Evolutionary conservation across 2,113 vertebrate genomes (phyloP).

Genomic region (Mesocricetus auratus): DNA sequence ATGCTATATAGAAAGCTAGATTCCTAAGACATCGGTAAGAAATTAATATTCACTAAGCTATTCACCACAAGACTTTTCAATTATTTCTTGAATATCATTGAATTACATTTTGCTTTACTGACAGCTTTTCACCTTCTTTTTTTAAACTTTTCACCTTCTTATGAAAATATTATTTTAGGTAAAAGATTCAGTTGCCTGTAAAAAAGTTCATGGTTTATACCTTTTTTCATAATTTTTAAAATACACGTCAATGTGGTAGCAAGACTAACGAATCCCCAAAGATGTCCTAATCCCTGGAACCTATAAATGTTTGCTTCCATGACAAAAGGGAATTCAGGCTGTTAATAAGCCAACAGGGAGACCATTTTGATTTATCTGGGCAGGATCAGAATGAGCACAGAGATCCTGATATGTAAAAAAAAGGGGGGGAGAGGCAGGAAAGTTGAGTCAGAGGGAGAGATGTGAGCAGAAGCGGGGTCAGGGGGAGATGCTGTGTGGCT

Average conservation of each 20-base stretch:
- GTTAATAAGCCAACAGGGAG: constrained; percentile 19
- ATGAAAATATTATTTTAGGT: neutral
- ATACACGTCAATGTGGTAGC: neutral
- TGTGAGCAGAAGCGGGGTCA: neutral
- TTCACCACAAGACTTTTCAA: constrained; percentile 39
- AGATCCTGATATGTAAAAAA: neutral
- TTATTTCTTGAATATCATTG: constrained; percentile 10
- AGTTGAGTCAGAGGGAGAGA: neutral
- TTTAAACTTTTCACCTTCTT: constrained; percentile 42
- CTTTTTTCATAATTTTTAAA: constrained; percentile 49
- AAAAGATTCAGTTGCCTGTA: neutral
- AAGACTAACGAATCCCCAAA: neutral
- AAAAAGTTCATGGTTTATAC: constrained; percentile 18
- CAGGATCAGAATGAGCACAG: neutral
- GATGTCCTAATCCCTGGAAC: neutral
- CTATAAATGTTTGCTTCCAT: constrained; percentile 25
- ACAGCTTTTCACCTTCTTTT: too few relatives aligned
- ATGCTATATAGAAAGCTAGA: neutral
- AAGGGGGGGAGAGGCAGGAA: neutral
- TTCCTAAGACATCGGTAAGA: constrained; percentile 29
- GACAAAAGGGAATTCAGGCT: constrained; percentile 21
- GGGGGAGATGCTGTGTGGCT: neutral
- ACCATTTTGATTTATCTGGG: neutral
- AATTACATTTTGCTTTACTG: constrained; percentile 46
- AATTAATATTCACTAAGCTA: constrained; percentile 48